These are phyloP conservation scores for Sebastes flavidus DNA, from an alignment of 2,797 vertebrate species.

Conservation along the genomic window DNA sequence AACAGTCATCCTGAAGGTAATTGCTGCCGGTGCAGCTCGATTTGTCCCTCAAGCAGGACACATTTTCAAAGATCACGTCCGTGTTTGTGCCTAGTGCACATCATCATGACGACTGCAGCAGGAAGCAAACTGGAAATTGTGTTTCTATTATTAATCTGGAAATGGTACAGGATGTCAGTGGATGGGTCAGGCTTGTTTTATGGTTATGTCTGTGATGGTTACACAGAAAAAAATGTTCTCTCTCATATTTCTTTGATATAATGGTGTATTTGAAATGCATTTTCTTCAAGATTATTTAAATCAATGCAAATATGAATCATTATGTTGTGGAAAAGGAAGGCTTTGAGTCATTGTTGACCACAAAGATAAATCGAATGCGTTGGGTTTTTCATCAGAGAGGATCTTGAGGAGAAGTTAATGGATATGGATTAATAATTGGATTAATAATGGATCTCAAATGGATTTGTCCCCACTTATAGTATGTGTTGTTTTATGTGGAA, in stretches of 20 bases:
- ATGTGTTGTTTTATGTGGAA: not conserved
- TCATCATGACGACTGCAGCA: not conserved
- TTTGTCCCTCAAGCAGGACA: conserved; percentile 3
- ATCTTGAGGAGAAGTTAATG: not conserved
- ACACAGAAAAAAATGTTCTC: not conserved
- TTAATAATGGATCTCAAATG: not conserved
- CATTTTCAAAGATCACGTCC: conserved; percentile 5
- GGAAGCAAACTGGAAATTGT: conserved; percentile 40
- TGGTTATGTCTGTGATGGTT: not conserved
- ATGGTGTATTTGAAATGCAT: not conserved
- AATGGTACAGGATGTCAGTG: conserved; percentile 31
- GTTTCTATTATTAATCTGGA: conserved; percentile 54
- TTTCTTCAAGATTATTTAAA: not conserved
- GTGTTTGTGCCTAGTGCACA: conserved; percentile 23
- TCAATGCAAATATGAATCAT: not conserved
- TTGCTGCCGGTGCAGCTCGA: not conserved
- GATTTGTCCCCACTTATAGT: not conserved
- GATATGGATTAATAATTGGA: not conserved
- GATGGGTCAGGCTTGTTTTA: conserved; percentile 21
- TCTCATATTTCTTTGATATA: not conserved
- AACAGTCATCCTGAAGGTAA: not conserved
- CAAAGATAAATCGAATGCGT: not conserved
- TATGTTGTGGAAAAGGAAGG: not conserved
- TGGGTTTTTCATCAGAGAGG: not conserved
- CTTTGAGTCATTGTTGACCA: not conserved